These are phyloP conservation scores for Drosophila lini DNA, from an alignment of 1,140 invertebrate genomes.

Conservation along the genomic window DNA sequence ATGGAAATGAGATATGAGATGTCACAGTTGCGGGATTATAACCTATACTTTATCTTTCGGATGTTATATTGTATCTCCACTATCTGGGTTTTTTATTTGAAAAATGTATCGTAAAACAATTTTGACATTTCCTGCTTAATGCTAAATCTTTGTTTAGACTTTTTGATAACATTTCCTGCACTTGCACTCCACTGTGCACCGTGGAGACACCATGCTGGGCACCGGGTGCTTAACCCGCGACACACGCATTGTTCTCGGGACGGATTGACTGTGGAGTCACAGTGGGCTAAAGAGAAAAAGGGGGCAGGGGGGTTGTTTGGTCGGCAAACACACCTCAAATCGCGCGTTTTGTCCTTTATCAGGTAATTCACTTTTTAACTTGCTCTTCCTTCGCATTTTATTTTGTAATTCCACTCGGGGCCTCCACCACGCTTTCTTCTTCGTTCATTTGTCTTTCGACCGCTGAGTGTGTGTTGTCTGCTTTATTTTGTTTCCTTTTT, in stretches of 20 bases:
- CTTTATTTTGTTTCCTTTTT: conserved; percentile 34
- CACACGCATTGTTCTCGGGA: conserved; percentile 42
- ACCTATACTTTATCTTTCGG: too few relatives aligned
- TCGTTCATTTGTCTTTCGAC: conserved; percentile 19
- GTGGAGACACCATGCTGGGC: conserved; percentile 31
- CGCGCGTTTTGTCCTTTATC: conserved; percentile 80
- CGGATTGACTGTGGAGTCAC: conserved; percentile 23
- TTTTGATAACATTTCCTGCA: neutral
- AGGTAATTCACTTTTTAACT: conserved; percentile 82
- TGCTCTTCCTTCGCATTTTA: conserved; percentile 77
- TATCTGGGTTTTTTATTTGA: neutral
- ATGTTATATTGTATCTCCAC: too few relatives aligned
- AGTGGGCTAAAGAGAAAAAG: neutral
- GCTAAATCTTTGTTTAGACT: too few relatives aligned
- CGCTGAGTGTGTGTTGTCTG: conserved; percentile 22
- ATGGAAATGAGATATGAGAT: neutral
- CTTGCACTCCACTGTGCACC: conserved; percentile 5
- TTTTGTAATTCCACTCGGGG: conserved; percentile 70
- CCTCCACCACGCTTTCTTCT: conserved; percentile 19
- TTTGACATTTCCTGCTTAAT: too few relatives aligned
- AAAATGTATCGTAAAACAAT: neutral
- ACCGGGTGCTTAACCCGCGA: conserved; percentile 37
- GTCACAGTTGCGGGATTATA: neutral
- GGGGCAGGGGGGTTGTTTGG: neutral
- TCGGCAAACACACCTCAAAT: conserved; percentile 77